A percentile compares a stretch with the other conserved stretches of the same genome.
Evolutionary conservation across 2,113 vertebrate genomes (phyloP).

Genomic region (Oncorhynchus clarkii): DNA sequence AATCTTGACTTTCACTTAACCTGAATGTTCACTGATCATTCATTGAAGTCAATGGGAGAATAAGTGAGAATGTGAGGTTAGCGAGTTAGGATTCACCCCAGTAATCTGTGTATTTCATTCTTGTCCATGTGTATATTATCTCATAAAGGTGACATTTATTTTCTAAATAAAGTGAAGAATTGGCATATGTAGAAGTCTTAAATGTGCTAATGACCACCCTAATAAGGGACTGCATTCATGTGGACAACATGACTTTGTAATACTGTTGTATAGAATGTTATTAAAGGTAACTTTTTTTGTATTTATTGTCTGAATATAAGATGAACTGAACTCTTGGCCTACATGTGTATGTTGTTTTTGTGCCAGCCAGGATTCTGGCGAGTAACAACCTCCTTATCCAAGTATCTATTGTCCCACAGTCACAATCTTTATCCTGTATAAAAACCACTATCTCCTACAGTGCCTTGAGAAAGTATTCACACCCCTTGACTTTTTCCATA

Average conservation of each 20-base stretch:
- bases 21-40: too few relatives aligned
- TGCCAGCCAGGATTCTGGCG: not conserved
- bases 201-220: not conserved
- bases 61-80: too few relatives aligned
- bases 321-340: too few relatives aligned
- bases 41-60: too few relatives aligned
- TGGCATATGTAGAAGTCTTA: not conserved
- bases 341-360: not conserved
- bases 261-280: slow-evolving; percentile 15
- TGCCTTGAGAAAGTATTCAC: not conserved
- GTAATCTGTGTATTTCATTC: not conserved
- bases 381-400: not conserved
- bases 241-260: slow-evolving; percentile 18
- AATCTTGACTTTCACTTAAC: too few relatives aligned
- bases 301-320: not conserved
- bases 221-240: not conserved
- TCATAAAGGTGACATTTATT: not conserved
- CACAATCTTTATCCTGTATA: not conserved
- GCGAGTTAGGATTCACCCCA: not conserved
- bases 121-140: not conserved
- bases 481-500: too few relatives aligned
- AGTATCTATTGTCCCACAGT: not conserved
- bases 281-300: slow-evolving; percentile 5
- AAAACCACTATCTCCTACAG: too few relatives aligned
- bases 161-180: not conserved